A percentile compares a stretch with the other conserved stretches of the same genome.
Evolutionary conservation across 1,140 invertebrate genomes (phyloP).

Genomic region (Brachionus calyciflorus): DNA sequence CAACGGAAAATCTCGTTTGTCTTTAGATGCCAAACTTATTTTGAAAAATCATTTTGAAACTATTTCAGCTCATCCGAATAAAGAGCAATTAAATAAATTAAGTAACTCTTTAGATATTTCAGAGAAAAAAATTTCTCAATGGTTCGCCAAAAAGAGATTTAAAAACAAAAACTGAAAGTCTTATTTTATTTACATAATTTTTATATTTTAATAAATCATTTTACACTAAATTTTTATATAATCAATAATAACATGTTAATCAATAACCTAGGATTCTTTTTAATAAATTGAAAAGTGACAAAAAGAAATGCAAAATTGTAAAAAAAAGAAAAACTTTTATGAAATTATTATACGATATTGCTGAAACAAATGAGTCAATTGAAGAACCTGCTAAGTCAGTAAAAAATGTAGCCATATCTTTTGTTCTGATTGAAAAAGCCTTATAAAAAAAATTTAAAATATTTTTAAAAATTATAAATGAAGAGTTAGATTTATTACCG

Average conservation of each 20-base stretch:
- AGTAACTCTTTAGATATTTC: background rate
- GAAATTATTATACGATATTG: constrained; percentile 16
- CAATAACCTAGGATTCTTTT: constrained; percentile 6
- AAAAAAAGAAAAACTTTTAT: constrained; percentile 9
- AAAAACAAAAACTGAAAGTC: constrained; percentile 2
- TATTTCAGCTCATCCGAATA: constrained; percentile 19
- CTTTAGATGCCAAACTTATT: constrained; percentile 22
- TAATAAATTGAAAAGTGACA: constrained; percentile 23
- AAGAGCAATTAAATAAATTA: constrained; percentile 17
- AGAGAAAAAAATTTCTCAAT: constrained; percentile 23
- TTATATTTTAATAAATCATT: no score
- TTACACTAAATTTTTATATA: constrained; percentile 27
- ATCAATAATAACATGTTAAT: constrained; percentile 3
- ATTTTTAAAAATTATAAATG: constrained; percentile 18
- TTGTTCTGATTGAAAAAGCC: background rate
- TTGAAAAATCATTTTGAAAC: constrained; percentile 29
- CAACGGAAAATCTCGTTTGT: background rate
- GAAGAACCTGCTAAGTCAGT: constrained; percentile 13
- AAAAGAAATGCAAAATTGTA: constrained; percentile 10
- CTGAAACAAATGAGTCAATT: constrained; percentile 6
- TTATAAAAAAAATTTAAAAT: no score
- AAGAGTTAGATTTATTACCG: background rate
- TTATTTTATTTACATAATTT: background rate
- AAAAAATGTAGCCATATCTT: constrained; percentile 11
- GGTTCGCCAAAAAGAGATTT: constrained; percentile 30